These are phyloP conservation scores for Caenorhabditis tropicalis DNA, from an alignment of 1,140 invertebrate genomes.

Conservation along the genomic window DNA sequence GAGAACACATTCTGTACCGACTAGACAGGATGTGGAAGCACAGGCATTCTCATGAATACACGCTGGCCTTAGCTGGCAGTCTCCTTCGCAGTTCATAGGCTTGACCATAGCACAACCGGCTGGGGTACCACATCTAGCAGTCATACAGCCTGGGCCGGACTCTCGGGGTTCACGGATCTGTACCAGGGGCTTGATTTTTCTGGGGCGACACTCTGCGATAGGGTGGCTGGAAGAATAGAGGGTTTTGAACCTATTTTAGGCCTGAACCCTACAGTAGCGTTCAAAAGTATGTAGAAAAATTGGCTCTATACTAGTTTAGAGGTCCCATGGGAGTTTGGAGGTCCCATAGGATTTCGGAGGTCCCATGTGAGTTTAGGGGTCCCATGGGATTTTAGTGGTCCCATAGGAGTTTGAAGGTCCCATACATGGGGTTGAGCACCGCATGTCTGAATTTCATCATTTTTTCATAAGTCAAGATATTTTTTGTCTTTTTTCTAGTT, in stretches of 20 bases:
- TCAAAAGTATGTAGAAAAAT: no score
- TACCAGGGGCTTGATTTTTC: neutral
- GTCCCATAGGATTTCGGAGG: no score
- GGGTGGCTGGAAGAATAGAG: neutral
- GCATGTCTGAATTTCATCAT: no score
- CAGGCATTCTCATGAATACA: conserved; percentile 22
- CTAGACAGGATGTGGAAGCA: neutral
- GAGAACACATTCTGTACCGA: conserved; percentile 23
- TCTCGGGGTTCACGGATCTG: neutral
- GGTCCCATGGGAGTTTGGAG: no score
- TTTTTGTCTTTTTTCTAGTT: no score
- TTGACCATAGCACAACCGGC: neutral
- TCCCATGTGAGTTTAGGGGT: no score
- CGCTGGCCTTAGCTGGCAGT: neutral
- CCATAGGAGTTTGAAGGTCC: no score
- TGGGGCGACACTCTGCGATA: neutral
- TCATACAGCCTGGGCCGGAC: neutral
- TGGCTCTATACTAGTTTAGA: no score
- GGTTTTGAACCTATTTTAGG: neutral
- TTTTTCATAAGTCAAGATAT: no score
- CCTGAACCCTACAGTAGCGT: no score
- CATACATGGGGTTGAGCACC: no score
- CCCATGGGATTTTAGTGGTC: no score
- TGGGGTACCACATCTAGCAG: neutral
- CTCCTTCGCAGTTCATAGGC: neutral